Percentiles rank a stretch among this genome's conserved stretches.
Evolutionary conservation across 2,797 vertebrate species (phyloP).

Genomic region (Octomys mimax): DNA sequence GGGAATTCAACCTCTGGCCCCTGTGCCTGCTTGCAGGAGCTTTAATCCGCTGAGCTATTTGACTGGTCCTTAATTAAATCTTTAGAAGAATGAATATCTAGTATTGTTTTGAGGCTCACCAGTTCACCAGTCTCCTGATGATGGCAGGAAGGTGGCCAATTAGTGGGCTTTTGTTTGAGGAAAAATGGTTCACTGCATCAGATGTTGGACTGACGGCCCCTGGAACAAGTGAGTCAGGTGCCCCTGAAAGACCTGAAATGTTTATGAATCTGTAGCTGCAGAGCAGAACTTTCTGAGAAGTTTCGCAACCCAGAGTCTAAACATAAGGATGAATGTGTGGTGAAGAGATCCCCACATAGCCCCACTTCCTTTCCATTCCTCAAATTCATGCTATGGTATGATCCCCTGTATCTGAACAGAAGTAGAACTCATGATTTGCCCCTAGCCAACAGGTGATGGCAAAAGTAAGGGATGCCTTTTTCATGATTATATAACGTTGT

Average conservation of each 20-base stretch:
- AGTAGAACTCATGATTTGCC: not conserved
- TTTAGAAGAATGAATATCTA: not conserved
- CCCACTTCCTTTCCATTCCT: accelerated
- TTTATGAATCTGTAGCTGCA: not conserved
- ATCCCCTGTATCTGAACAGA: not conserved
- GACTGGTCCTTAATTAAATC: not conserved
- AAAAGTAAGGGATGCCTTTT: not conserved
- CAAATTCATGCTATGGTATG: not conserved
- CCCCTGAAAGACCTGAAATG: not conserved
- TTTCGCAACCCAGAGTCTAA: not conserved
- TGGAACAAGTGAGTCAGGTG: not conserved
- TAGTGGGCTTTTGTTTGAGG: not conserved
- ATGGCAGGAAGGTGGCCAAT: not conserved
- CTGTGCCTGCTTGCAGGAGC: no score
- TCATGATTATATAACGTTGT: not conserved
- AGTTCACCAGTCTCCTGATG: not conserved
- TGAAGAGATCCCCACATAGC: not conserved
- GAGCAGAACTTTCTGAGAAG: slow-evolving; percentile 18
- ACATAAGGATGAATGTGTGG: not conserved
- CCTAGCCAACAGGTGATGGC: not conserved
- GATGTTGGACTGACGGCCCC: not conserved
- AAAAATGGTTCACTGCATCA: not conserved
- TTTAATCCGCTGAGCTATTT: no score
- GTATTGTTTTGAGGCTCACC: not conserved
- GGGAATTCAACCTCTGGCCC: no score